Percentiles rank a stretch among this genome's conserved stretches.
Evolutionary conservation across 2,797 vertebrate genomes (phyloP).

Genomic region (Thamnophis elegans): DNA sequence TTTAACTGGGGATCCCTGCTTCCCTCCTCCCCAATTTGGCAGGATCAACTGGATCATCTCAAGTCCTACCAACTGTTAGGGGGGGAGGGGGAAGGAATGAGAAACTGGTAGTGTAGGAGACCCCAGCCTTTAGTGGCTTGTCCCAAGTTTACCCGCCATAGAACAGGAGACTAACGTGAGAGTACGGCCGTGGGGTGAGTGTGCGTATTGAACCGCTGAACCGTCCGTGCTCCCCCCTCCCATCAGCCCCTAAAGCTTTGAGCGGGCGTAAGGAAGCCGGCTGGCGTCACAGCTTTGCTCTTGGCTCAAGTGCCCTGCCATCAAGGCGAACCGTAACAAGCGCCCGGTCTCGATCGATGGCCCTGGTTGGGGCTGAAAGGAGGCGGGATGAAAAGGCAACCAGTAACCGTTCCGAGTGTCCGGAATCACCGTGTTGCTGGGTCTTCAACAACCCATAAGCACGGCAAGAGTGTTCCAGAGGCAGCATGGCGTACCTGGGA

Average conservation of each 20-base stretch:
- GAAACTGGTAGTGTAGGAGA: accelerated
- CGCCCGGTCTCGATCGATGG: neutral
- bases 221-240: neutral
- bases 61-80: neutral
- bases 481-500: neutral
- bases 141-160: neutral
- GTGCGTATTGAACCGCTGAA: neutral
- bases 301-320: neutral
- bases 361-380: too few species aligned
- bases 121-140: neutral
- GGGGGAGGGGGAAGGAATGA: neutral
- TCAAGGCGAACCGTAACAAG: neutral
- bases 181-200: accelerated
- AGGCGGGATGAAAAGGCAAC: neutral
- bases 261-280: neutral
- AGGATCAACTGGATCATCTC: neutral
- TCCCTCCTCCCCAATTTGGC: neutral
- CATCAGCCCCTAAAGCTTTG: neutral
- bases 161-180: neutral
- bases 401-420: accelerated
- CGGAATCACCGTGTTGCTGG: accelerated
- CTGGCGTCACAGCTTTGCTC: neutral
- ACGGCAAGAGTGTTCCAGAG: too few species aligned
- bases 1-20: neutral
- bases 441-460: neutral